Conservation (phyloP, 2,888 invertebrate species). For the Lycaena phlaeas region DNA sequence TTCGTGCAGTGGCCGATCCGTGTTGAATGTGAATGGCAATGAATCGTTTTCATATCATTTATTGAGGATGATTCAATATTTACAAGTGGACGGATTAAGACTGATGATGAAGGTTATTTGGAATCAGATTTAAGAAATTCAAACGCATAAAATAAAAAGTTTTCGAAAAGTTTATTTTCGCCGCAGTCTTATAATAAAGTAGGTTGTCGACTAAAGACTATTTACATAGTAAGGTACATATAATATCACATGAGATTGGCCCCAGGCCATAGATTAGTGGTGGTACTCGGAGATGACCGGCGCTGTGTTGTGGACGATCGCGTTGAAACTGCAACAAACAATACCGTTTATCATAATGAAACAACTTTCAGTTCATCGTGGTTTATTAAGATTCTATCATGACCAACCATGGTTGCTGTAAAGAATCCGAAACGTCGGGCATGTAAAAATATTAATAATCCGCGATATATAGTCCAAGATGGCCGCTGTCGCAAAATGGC, state of each 20-base stretch:
- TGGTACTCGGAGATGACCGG: slow-evolving; percentile 58
- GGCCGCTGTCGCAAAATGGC: no score
- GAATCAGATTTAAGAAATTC: background rate
- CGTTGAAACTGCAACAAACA: slow-evolving; percentile 59
- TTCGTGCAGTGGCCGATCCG: no score
- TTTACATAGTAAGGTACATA: slow-evolving; percentile 48
- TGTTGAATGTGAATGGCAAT: no score
- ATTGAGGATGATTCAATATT: no score
- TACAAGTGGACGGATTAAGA: no score
- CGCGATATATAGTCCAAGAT: no score
- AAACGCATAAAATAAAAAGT: slow-evolving; percentile 14
- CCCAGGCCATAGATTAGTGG: slow-evolving; percentile 34
- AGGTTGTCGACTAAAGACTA: slow-evolving; percentile 67
- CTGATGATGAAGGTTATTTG: no score
- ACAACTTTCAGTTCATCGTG: background rate
- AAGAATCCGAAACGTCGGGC: no score
- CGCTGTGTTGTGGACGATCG: slow-evolving; percentile 66
- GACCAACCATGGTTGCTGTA: no score
- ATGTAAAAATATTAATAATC: no score
- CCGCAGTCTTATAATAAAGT: slow-evolving; percentile 64
- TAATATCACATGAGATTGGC: slow-evolving; percentile 65
- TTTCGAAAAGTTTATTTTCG: slow-evolving; percentile 66
- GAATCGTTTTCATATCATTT: no score
- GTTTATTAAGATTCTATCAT: no score
- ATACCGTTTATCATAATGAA: background rate